phyloP scores from a whole-genome alignment of 2,113 vertebrate species.

The Chaenogobius annularis region DNA sequence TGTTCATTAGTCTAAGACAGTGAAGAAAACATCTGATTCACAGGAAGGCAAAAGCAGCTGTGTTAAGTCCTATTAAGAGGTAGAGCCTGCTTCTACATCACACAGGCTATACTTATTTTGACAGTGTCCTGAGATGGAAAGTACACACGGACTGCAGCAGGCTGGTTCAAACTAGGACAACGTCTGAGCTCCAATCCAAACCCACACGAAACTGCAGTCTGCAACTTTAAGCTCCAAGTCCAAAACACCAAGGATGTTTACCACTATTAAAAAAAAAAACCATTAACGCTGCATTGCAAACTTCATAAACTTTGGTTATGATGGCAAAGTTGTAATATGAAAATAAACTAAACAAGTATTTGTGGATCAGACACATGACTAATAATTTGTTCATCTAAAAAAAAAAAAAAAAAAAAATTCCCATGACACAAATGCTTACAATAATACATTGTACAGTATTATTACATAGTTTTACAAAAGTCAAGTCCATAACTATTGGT shows the following conservation, averaged over 20 bases:
- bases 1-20: not conserved
- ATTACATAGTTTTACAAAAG: not conserved
- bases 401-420: too few relatives aligned
- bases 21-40: slow-evolving; percentile 20
- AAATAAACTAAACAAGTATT: not conserved
- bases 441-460: not conserved
- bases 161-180: slow-evolving; percentile 14
- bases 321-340: not conserved
- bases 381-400: not conserved
- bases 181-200: slow-evolving; percentile 8
- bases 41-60: slow-evolving; percentile 10
- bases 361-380: not conserved
- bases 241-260: not conserved
- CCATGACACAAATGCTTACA: not conserved
- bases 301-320: not conserved
- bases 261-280: not conserved
- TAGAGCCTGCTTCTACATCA: slow-evolving; percentile 17
- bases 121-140: slow-evolving; percentile 13
- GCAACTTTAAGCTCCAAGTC: slow-evolving; percentile 4
- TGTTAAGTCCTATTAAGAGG: slow-evolving; percentile 10
- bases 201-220: not conserved
- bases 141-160: not conserved
- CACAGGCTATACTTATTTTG: slow-evolving; percentile 12
- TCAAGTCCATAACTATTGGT: not conserved
- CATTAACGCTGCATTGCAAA: not conserved